phyloP scores from a whole-genome alignment of 2,113 vertebrate species.

The Pipa parva region DNA sequence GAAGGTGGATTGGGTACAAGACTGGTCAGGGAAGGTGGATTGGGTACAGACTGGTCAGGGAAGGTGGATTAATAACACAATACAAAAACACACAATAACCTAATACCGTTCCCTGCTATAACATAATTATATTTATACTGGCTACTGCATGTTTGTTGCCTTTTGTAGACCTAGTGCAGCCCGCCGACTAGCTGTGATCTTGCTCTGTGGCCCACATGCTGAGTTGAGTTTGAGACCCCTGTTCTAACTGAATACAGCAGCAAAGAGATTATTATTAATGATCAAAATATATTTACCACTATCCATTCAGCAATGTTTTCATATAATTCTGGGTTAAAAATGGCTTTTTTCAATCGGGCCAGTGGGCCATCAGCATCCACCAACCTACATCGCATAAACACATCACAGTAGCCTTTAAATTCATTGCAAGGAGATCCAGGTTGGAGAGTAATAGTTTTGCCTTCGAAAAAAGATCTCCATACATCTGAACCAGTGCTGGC shows the following conservation, averaged over 20 bases:
- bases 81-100: no score
- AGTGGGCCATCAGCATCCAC: conserved; percentile 95
- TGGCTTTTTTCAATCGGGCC: conserved; percentile 92
- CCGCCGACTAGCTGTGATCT: no score
- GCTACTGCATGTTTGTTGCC: no score
- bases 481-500: conserved; percentile 81
- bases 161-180: no score
- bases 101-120: no score
- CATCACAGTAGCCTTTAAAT: conserved; percentile 95
- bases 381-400: conserved; percentile 90
- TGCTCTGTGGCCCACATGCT: background rate
- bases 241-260: background rate
- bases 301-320: conserved; percentile 97
- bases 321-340: conserved; percentile 92
- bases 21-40: no score
- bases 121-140: background rate
- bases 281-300: conserved; percentile 71
- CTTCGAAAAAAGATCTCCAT: conserved; percentile 69
- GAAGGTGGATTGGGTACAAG: no score
- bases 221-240: background rate
- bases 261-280: background rate
- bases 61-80: no score
- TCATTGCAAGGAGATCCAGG: conserved; percentile 96
- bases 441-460: conserved; percentile 77
- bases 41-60: no score